Base-by-base conservation (phyloP, 2,797 vertebrate genomes). In the Halcyon leucocephala region DNA sequence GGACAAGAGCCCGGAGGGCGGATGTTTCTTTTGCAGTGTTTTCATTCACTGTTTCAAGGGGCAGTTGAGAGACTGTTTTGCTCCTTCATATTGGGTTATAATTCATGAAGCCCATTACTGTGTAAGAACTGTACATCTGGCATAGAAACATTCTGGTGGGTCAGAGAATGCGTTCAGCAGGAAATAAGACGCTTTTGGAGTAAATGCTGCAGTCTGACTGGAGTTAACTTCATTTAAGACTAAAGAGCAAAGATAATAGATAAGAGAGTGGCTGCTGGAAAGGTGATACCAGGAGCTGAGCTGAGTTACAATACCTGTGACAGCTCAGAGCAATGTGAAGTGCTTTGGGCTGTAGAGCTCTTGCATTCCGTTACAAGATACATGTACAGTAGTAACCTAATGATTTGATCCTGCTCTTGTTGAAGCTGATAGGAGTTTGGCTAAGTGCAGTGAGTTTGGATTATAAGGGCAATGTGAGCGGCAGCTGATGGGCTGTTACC, bases 1-100 rank as follows among this genome's bases (percentile, higher is more conserved):
- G 86, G 95, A 95, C 82, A 20, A 10, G n/a, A 92, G 86, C 90
- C 94, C 78, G 54, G 90, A 67, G 61, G 83, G 70, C 2, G 49
- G 91, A 71, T 90, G 74, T 93, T 93, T 90, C 87, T 87, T 93
- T 52, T 89, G 83, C 90, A 85, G 54, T 2, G 0, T 92, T 84
- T 95, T 91, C 94, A 94, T 97, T 97, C 86, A 93, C 55, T 86
- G 33, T 81, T 95, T 74, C 88, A 81, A 92, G 94, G 86, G 89
- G 51, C 85, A 69, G 58, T 90, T 88, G 89, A 93, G 76, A 94
- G 37, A 61, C 44, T 89, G 71, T 80, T 96, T 93, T 90, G 82
- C 72, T 95, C 80, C 86, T 96, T 96, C 70, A 41, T 83, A 91
- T 82, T 77, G 65, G 72, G 92, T 95, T 96, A 69, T 76, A 92